Evolutionary conservation across 2,888 invertebrate species (phyloP).

Genomic region (Megaustenia siamemsis): DNA sequence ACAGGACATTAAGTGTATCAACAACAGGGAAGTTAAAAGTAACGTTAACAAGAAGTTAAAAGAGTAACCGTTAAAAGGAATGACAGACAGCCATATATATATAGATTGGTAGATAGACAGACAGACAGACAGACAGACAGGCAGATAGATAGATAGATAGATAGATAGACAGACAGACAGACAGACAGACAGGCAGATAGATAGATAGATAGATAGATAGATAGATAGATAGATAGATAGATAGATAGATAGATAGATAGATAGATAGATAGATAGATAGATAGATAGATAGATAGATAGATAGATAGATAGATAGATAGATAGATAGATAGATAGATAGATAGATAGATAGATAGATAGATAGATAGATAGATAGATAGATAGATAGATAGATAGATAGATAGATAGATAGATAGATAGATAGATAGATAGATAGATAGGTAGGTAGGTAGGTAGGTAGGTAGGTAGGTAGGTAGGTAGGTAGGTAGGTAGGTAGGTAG

Average conservation of each 20-base stretch:
- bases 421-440: too few relatives aligned
- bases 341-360: slow-evolving; percentile 1
- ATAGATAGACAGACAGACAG: slow-evolving; percentile 5
- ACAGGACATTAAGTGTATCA: too few relatives aligned
- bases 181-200: background rate
- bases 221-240: background rate
- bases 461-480: background rate
- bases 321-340: slow-evolving; percentile 15
- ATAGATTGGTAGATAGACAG: slow-evolving; percentile 2
- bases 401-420: slow-evolving; percentile 34
- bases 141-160: slow-evolving; percentile 9
- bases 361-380: slow-evolving; percentile 13
- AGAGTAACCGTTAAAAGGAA: too few relatives aligned
- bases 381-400: too few relatives aligned
- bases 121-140: background rate
- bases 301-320: slow-evolving; percentile 15
- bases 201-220: background rate
- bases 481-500: background rate
- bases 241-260: slow-evolving; percentile 15
- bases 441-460: background rate
- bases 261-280: slow-evolving; percentile 15
- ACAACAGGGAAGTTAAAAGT: too few relatives aligned
- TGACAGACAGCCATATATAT: too few relatives aligned
- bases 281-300: slow-evolving; percentile 15
- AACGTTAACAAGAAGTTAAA: too few relatives aligned